Evolutionary conservation across 2,113 vertebrate species (phyloP).

Genomic region (Syrmaticus mikado): DNA sequence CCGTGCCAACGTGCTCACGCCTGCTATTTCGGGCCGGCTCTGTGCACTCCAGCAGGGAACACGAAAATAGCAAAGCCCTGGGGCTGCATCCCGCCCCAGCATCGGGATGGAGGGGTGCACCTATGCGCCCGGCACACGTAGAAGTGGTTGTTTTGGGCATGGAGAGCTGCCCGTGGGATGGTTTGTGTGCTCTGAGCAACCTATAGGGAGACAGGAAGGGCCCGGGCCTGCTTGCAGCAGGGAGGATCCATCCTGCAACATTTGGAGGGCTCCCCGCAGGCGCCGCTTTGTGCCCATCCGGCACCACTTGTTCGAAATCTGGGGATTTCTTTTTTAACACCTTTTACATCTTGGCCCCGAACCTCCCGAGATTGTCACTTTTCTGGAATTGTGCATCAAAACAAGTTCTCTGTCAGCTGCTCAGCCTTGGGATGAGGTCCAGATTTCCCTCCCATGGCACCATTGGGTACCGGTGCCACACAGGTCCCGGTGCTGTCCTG

Average conservation of each 20-base stretch:
- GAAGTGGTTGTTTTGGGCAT: background rate
- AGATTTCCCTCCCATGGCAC: no score
- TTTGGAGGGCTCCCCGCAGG: background rate
- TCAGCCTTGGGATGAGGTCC: accelerated
- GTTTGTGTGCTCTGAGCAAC: background rate
- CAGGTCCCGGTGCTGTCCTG: accelerated
- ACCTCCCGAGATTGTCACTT: accelerated
- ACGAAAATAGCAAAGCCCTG: background rate
- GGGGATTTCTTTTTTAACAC: background rate
- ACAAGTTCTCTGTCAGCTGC: accelerated
- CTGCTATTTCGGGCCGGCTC: background rate
- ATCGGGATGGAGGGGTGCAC: background rate
- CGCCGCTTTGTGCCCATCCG: background rate
- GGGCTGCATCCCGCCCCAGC: background rate
- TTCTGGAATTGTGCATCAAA: background rate
- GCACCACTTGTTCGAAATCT: background rate
- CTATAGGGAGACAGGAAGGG: background rate
- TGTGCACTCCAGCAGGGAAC: background rate
- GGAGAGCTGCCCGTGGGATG: background rate
- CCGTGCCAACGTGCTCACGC: background rate
- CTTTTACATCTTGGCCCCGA: background rate
- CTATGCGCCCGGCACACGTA: background rate
- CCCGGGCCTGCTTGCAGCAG: background rate
- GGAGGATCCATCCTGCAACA: accelerated
- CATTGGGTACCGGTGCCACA: accelerated